Evolutionary conservation across 1,140 invertebrate genomes (phyloP).

Genomic region (Venustaconcha ellipsiformis): DNA sequence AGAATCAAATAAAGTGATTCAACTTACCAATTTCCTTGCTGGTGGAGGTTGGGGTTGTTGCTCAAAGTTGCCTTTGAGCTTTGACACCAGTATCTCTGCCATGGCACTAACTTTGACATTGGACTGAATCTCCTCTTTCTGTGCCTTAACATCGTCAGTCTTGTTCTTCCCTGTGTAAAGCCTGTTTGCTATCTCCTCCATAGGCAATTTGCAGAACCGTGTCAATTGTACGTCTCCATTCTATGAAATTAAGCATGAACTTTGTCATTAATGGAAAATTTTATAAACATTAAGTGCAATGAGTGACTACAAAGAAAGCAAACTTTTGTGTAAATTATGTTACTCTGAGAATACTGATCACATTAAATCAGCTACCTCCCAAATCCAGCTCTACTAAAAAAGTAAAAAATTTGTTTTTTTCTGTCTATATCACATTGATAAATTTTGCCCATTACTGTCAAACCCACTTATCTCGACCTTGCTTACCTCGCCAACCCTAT

Average conservation of each 20-base stretch:
- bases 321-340: too few relatives aligned
- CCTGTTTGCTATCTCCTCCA: conserved; percentile 54
- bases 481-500: too few relatives aligned
- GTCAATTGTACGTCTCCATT: conserved; percentile 46
- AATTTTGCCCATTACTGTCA: too few relatives aligned
- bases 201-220: conserved; percentile 48
- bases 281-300: too few relatives aligned
- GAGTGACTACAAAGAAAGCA: too few relatives aligned
- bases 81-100: conserved; percentile 76
- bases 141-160: conserved; percentile 21
- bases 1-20: background rate
- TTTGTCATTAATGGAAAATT: too few relatives aligned
- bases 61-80: conserved; percentile 45
- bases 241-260: background rate
- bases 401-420: too few relatives aligned
- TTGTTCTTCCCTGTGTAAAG: conserved; percentile 26
- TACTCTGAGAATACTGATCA: too few relatives aligned
- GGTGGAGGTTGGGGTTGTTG: conserved; percentile 36
- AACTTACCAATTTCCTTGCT: conserved; percentile 25
- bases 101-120: conserved; percentile 88
- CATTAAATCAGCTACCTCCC: too few relatives aligned
- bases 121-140: conserved; percentile 66
- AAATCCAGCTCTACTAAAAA: too few relatives aligned
- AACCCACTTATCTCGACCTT: too few relatives aligned
- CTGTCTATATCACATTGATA: too few relatives aligned